Conservation (phyloP, 2,888 invertebrate genomes). For the Poecilus cupreus region DNA sequence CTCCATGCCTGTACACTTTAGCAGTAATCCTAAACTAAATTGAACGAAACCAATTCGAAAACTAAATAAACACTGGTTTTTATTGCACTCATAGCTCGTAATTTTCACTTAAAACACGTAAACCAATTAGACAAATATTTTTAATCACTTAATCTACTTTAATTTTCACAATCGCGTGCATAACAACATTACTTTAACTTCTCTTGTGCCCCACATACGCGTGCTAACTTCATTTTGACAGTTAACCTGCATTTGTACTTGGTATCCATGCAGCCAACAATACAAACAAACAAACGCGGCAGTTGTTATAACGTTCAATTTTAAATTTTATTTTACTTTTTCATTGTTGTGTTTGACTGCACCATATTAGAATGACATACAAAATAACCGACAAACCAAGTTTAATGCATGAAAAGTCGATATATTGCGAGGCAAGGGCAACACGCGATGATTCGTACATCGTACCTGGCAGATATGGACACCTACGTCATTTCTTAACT, state of each 20-base stretch:
- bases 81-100: conserved; percentile 3
- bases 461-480: conserved; percentile 49
- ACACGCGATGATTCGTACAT: conserved; percentile 47
- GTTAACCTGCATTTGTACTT: neutral
- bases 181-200: neutral
- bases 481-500: conserved; percentile 52
- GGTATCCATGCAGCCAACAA: conserved; percentile 38
- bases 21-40: conserved; percentile 11
- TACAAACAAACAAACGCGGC: conserved; percentile 54
- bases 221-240: conserved; percentile 20
- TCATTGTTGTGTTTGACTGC: neutral
- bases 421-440: conserved; percentile 50
- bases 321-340: neutral
- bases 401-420: conserved; percentile 44
- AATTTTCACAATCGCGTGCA: conserved; percentile 35
- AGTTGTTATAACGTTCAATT: neutral
- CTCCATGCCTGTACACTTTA: neutral
- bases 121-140: conserved; percentile 18
- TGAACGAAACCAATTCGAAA: neutral
- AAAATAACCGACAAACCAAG: conserved; percentile 35
- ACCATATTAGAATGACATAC: conserved; percentile 40
- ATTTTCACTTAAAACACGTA: conserved; percentile 14
- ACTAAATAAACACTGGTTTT: conserved; percentile 24
- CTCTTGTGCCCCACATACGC: neutral
- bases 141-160: conserved; percentile 12